Evolutionary conservation across 2,888 invertebrate genomes (phyloP).

Genomic region (Pandemis corylana): DNA sequence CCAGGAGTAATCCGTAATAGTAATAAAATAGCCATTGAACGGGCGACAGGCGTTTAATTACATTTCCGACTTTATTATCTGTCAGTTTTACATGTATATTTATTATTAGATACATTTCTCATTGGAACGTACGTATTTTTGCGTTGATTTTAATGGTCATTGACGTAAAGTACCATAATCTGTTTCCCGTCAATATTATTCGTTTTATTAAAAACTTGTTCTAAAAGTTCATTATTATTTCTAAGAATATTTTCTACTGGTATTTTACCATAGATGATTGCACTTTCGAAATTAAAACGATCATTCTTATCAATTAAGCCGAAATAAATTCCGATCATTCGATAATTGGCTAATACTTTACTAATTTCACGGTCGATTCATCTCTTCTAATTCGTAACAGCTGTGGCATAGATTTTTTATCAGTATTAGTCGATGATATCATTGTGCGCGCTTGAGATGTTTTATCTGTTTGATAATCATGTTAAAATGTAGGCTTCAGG

Average conservation of each 20-base stretch:
- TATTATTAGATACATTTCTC: not conserved
- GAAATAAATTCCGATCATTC: constrained; percentile 17
- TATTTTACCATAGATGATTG: not conserved
- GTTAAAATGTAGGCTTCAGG: constrained; percentile 11
- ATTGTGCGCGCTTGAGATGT: constrained; percentile 13
- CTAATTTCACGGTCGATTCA: constrained; percentile 38
- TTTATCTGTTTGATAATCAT: constrained; percentile 29
- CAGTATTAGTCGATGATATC: constrained; percentile 31
- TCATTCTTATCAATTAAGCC: constrained; percentile 1
- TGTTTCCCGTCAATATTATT: too few species aligned
- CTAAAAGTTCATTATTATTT: not conserved
- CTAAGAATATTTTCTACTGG: not conserved
- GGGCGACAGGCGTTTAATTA: not conserved
- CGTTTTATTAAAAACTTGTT: too few species aligned
- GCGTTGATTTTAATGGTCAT: not conserved
- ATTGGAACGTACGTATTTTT: not conserved
- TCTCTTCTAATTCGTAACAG: constrained; percentile 11
- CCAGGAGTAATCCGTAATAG: not conserved
- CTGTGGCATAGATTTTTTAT: constrained; percentile 18
- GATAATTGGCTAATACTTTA: constrained; percentile 17
- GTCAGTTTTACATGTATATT: not conserved
- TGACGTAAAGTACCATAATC: too few species aligned
- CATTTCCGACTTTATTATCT: not conserved
- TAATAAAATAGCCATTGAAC: not conserved
- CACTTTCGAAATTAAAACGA: not conserved